phyloP scores from a whole-genome alignment of 1,140 invertebrate genomes.

The Drosophila bocqueti region DNA sequence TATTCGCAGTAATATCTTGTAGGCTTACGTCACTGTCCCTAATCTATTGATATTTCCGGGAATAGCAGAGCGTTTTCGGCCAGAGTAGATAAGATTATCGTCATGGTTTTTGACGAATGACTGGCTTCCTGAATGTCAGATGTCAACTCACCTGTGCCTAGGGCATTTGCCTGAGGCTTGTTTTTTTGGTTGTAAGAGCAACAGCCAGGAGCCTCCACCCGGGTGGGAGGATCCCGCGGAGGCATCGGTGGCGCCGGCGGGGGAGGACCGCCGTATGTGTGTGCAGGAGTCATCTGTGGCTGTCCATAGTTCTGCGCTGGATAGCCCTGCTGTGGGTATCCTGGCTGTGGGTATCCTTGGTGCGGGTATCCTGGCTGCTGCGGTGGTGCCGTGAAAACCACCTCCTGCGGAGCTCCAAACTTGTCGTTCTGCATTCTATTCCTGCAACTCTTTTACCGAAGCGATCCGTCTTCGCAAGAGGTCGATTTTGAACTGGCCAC shows the following conservation, averaged over 20 bases:
- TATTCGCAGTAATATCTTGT: neutral
- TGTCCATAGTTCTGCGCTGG: constrained; percentile 33
- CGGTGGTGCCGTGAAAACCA: constrained; percentile 7
- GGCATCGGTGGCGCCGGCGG: constrained; percentile 1
- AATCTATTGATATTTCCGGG: constrained; percentile 5
- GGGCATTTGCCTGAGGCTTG: constrained; percentile 58
- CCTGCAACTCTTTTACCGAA: neutral
- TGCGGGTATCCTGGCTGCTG: constrained; percentile 30
- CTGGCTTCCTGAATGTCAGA: neutral
- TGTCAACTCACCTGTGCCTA: constrained; percentile 41
- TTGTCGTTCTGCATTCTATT: constrained; percentile 38
- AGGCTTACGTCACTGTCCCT: constrained; percentile 9
- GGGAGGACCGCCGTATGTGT: constrained; percentile 28
- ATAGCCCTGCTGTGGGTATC: constrained; percentile 30
- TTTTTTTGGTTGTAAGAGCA: constrained; percentile 39
- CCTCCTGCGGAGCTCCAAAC: constrained; percentile 13
- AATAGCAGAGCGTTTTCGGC: neutral
- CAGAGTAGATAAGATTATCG: constrained; percentile 40
- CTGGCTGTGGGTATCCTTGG: constrained; percentile 36
- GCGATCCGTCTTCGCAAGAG: constrained; percentile 8
- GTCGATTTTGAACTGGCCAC: constrained; percentile 27
- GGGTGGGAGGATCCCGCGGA: neutral
- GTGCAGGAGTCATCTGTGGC: constrained; percentile 21
- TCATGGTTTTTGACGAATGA: constrained; percentile 2
- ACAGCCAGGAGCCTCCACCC: constrained; percentile 37